phyloP scores from a whole-genome alignment of 2,113 vertebrate species.

The Silurus meridionalis region DNA sequence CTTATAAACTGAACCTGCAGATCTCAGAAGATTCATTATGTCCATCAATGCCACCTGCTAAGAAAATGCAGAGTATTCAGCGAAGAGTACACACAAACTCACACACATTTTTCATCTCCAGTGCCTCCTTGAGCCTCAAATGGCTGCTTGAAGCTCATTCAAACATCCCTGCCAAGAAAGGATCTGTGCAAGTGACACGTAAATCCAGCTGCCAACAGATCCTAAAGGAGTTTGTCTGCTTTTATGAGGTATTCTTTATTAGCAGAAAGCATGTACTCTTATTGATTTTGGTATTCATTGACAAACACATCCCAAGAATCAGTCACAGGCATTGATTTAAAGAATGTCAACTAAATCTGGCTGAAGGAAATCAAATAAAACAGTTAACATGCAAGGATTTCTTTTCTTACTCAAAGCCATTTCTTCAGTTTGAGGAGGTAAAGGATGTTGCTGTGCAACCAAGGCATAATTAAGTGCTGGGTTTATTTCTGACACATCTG shows the following conservation, averaged over 20 bases:
- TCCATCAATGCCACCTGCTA: neutral
- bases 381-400: slow-evolving; percentile 44
- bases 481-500: slow-evolving; percentile 39
- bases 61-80: slow-evolving; percentile 33
- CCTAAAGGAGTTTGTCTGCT: slow-evolving; percentile 7
- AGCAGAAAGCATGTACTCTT: slow-evolving; percentile 21
- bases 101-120: neutral
- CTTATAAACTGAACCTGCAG: slow-evolving; percentile 13
- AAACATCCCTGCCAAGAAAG: neutral
- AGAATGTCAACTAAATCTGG: slow-evolving; percentile 24
- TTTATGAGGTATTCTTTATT: slow-evolving; percentile 26
- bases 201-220: slow-evolving; percentile 14
- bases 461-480: slow-evolving; percentile 42
- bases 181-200: slow-evolving; percentile 3
- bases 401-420: slow-evolving; percentile 29
- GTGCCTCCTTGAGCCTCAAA: slow-evolving; percentile 5
- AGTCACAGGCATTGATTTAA: slow-evolving; percentile 41
- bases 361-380: slow-evolving; percentile 39
- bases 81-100: neutral
- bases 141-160: slow-evolving; percentile 1
- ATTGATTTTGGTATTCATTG: slow-evolving; percentile 49
- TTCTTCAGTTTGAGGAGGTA: slow-evolving; percentile 23
- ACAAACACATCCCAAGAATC: slow-evolving; percentile 20
- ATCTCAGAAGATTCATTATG: slow-evolving; percentile 15
- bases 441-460: slow-evolving; percentile 40